A percentile compares a stretch with the other conserved stretches of the same genome.
Conservation (phyloP, 1,140 invertebrate species). For the Zaprionus lachaisei region DNA sequence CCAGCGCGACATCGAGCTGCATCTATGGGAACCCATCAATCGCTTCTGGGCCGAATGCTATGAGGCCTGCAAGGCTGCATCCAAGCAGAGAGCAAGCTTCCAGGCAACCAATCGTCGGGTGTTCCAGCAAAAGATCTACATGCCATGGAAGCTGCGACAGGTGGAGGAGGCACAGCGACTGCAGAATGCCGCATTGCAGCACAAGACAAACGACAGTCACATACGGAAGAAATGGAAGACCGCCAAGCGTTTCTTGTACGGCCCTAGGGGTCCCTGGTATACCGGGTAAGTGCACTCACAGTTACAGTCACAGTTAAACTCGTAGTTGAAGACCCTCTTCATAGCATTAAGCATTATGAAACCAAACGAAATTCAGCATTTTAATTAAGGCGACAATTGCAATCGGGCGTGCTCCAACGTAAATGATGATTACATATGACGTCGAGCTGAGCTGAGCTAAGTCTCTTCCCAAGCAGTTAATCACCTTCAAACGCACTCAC, state of each 20-base stretch:
- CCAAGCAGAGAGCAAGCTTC: conserved; percentile 86
- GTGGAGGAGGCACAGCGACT: conserved; percentile 86
- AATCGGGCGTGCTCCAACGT: conserved; percentile 66
- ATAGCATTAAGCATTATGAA: conserved; percentile 56
- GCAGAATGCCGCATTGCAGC: conserved; percentile 85
- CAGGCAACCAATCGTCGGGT: conserved; percentile 86
- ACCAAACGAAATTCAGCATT: conserved; percentile 54
- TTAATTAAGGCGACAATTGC: conserved; percentile 73
- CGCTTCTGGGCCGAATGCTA: conserved; percentile 87
- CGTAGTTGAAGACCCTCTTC: not conserved
- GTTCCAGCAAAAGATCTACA: conserved; percentile 87
- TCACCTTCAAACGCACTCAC: conserved; percentile 47
- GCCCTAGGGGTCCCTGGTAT: conserved; percentile 87
- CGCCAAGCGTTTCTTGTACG: conserved; percentile 86
- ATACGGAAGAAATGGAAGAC: conserved; percentile 86
- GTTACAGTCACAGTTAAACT: too few species aligned
- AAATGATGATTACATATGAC: conserved; percentile 51
- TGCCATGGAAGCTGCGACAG: conserved; percentile 85
- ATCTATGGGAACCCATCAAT: conserved; percentile 86
- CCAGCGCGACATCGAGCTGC: conserved; percentile 84
- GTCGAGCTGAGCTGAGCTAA: not conserved
- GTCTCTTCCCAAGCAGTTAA: conserved; percentile 50
- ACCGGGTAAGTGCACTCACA: conserved; percentile 82
- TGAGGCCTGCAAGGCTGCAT: conserved; percentile 86
- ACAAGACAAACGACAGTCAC: conserved; percentile 85